phyloP scores from a whole-genome alignment of 2,113 vertebrate species.

The Choloepus hoffmanni region DNA sequence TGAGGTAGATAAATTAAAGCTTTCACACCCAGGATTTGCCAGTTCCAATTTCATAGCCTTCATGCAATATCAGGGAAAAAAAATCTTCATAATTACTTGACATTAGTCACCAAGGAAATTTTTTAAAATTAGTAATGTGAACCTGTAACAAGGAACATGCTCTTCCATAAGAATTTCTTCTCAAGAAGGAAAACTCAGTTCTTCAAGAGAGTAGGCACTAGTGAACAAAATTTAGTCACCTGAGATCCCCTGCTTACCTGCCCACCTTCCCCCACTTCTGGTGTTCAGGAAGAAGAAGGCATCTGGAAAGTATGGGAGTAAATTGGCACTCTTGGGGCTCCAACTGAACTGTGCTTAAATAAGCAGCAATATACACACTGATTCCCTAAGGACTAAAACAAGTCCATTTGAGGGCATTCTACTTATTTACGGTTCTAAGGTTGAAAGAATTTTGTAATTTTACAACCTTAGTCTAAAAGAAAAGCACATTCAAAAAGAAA shows the following conservation, averaged over 20 bases:
- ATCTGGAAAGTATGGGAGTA: conserved; percentile 71
- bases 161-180: conserved; percentile 37
- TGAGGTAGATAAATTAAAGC: conserved; percentile 91
- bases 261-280: conserved; percentile 74
- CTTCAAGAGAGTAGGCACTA: conserved; percentile 53
- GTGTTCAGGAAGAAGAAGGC: conserved; percentile 70
- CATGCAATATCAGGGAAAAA: conserved; percentile 77
- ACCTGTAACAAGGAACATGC: conserved; percentile 11
- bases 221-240: conserved; percentile 73
- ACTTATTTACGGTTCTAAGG: conserved; percentile 68
- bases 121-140: conserved; percentile 72
- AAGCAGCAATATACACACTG: conserved; percentile 85
- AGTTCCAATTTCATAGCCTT: conserved; percentile 80
- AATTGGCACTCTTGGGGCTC: conserved; percentile 81
- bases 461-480: conserved; percentile 75
- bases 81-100: conserved; percentile 79
- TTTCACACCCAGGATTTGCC: conserved; percentile 87
- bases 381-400: conserved; percentile 76
- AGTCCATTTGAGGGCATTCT: conserved; percentile 44
- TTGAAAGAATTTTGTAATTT: conserved; percentile 52
- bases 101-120: conserved; percentile 76
- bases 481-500: conserved; percentile 88
- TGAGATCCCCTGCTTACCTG: conserved; percentile 77
- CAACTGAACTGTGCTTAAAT: conserved; percentile 84
- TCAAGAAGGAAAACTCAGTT: conserved; percentile 77